These are phyloP conservation scores for Metaphire vulgaris DNA, from an alignment of 1,140 invertebrate genomes.

Conservation along the genomic window DNA sequence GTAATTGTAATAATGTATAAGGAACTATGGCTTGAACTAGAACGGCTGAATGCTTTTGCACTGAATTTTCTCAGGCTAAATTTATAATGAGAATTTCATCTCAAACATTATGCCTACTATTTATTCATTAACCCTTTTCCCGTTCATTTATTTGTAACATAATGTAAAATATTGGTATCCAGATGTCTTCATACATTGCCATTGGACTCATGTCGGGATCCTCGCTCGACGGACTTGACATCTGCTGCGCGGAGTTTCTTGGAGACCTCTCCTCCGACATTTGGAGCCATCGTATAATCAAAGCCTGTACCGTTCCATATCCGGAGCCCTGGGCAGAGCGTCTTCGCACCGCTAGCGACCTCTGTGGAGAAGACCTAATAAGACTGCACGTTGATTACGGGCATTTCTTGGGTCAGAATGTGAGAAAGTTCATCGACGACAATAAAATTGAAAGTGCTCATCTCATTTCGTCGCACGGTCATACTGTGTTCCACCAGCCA, in stretches of 20 bases:
- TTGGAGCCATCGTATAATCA: slow-evolving; percentile 42
- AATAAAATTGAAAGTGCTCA: slow-evolving; percentile 32
- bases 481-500: slow-evolving; percentile 47
- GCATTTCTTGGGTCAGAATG: slow-evolving; percentile 36
- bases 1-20: too few relatives aligned
- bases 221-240: slow-evolving; percentile 46
- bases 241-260: slow-evolving; percentile 43
- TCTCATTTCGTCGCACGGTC: slow-evolving; percentile 44
- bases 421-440: slow-evolving; percentile 36
- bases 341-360: slow-evolving; percentile 32
- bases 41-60: too few relatives aligned
- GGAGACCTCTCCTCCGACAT: slow-evolving; percentile 39
- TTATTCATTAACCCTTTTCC: too few relatives aligned
- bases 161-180: too few relatives aligned
- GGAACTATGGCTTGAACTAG: too few relatives aligned
- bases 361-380: slow-evolving; percentile 38
- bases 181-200: slow-evolving; percentile 40
- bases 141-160: too few relatives aligned
- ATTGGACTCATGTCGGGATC: slow-evolving; percentile 47
- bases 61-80: too few relatives aligned
- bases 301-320: slow-evolving; percentile 37
- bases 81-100: too few relatives aligned
- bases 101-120: too few relatives aligned
- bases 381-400: slow-evolving; percentile 42
- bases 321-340: slow-evolving; percentile 33